Base-by-base conservation (phyloP, 2,888 invertebrate genomes). In the Tetranychus truncatus region DNA sequence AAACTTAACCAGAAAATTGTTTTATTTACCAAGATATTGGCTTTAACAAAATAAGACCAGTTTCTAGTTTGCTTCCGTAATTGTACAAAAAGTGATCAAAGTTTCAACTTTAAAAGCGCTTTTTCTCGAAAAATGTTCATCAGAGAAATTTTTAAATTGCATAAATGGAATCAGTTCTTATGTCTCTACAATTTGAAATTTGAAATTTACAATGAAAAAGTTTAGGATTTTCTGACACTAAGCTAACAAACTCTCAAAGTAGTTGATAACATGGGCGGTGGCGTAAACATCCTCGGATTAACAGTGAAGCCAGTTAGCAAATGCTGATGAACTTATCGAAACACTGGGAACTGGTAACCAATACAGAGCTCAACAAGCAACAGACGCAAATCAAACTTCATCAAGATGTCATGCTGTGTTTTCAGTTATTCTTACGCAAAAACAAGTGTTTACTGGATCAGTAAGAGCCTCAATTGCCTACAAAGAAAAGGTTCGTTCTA, bases 351-450 rank as follows among this genome's bases (percentile, higher is more conserved):
- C 88, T 78, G 95, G 95, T 0, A 95, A 95, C 81, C 87, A 86
- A 77, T 90, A 92, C 81, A 85, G 95, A 74, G 91, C 93, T 0
- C 95, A 95, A 81, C 94, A 95, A 83, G 93, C 95, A 0, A 95
- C 95, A 0, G 95, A 95, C 84, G 91, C 93, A 1, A 95, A 95
- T 83, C 89, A 92, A 0, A 94, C 95, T 81, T 94, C 94, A 77
- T 95, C 94, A 5, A 86, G 95, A 74, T 95, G 94, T 74, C 95
- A 95, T 85, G 95, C 95, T n/a, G 91, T 95, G 2, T 94, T 95
- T 82, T n/a, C 93, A 93, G 86, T 89, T 89, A 81, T 75, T 24
- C 18, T 45, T 79, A 18, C 71, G 74, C 45, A 75, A 45, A 21
- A 67, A 73, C 55, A 66, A 72, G 21, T 74, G 65, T 67, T 67